Base-by-base conservation (phyloP, 2,113 vertebrate species). In the Charadrius vociferus region DNA sequence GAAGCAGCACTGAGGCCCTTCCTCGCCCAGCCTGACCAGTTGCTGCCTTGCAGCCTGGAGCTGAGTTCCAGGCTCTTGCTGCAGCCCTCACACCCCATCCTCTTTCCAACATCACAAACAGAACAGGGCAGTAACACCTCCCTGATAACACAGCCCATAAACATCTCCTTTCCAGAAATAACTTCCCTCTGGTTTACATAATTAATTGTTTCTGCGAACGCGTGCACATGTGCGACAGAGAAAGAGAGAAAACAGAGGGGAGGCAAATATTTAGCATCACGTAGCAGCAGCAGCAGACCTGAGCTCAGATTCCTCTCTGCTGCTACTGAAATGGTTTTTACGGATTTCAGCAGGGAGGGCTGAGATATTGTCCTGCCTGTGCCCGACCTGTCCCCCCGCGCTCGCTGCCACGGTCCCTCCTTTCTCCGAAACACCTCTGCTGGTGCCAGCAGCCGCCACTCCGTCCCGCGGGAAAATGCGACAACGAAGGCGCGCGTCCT, bases 31-130 rank as follows among this genome's bases (percentile, higher is more conserved):
- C 59, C 36, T 23, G 52, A 50, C 53, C 3, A 2, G 37, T 36
- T 43, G 58, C 47, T 62, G 39, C 22, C 22, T 55, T n/a, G 37
- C 63, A 68, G 41, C 41, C 56, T 16, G 29, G 32, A 52, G n/a
- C 29, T 22, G 32, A 84, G 58, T 47, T 71, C 22, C 84, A 65
- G 34, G 36, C 16, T 41, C 45, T 68, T 2, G 1, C 13, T 19
- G 36, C 10, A 66, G 62, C 49, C 65, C 23, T 29, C 5, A 0
- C 0, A 0, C 71, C 47, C 39, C 6, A 3, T 22, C 20, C 47
- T 43, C 45, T 41, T 78, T 56, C 34, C 75, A 86, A 19, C 55
- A 74, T 21, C 62, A 74, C 62, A 34, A 45, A 27, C 6, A 20
- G 45, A 75, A 36, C 52, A 41, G 41, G 37, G 71, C 63, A 26